Base-by-base conservation (phyloP, 2,797 vertebrate genomes). In the Carduelis carduelis region DNA sequence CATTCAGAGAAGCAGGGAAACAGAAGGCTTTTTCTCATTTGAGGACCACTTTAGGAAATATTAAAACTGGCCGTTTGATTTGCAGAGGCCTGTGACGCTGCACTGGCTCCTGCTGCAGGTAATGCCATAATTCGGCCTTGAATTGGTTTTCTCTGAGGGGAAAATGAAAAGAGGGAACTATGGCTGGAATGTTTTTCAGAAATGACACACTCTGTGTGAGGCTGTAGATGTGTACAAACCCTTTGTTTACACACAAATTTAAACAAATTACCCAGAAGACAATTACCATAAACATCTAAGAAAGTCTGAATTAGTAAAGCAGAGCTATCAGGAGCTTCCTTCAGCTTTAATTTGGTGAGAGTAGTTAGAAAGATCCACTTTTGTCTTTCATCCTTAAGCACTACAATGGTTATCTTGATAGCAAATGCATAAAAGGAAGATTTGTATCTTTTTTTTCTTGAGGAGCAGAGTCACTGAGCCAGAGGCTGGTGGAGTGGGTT, bases 221-320 rank as follows among this genome's bases (percentile, higher is more conserved):
- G 87, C 61, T 50, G 44, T 87, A 85, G 92, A 79, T 95, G 74
- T 74, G 39, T 60, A 68, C 55, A 84, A 94, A 83, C 60, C 47
- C 71, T 93, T 97, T 96, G 95, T 96, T 96, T 96, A 88, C 87
- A 84, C 82, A 86, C 69, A 91, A 91, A 95, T 94, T 86, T 92
- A 96, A 79, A 93, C 96, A 96, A 96, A 94, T 93, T 95, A 94
- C 56, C 28, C 61, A 49, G 77, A 43, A 84, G 75, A 59, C 79
- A 69, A 72, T 95, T 88, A 96, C 30, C 87, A 69, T 95, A 65
- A 93, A 30, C 87, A 91, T 94, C 83, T 88, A 44, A 76, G 76
- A 92, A 87, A 86, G 49, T 37, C 74, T 84, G 80, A 93, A 81
- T 93, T 89, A 79, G 84, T 74, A 60, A 81, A 95, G 89, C 52